Conservation (phyloP, 2,888 invertebrate species). For the Clepsis dumicolana region DNA sequence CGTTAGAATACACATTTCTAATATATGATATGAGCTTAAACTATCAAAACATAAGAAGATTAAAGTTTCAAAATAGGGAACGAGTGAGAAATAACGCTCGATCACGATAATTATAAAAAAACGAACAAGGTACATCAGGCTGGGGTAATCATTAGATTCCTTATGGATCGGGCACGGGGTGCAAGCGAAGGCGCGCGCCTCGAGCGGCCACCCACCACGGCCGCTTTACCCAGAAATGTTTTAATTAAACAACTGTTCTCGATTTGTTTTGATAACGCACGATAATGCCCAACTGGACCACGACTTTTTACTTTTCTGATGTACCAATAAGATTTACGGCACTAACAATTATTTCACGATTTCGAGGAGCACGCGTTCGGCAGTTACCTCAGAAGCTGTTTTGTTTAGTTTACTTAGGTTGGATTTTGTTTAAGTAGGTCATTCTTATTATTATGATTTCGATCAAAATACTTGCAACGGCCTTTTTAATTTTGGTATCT, state of each 20-base stretch:
- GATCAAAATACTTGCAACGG: not conserved
- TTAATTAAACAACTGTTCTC: conserved; percentile 70
- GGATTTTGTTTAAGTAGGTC: conserved; percentile 9
- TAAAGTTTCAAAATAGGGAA: conserved; percentile 36
- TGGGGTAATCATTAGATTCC: conserved; percentile 70
- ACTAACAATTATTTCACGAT: conserved; percentile 41
- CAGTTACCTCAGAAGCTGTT: conserved; percentile 18
- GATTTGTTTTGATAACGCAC: conserved; percentile 69
- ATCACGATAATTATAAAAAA: conserved; percentile 59
- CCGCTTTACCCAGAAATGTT: conserved; percentile 58
- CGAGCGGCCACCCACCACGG: conserved; percentile 70
- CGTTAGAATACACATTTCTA: not conserved
- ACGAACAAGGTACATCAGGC: conserved; percentile 59
- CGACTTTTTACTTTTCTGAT: conserved; percentile 53
- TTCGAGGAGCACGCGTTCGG: conserved; percentile 9
- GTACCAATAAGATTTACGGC: conserved; percentile 55
- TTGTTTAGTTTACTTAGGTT: conserved; percentile 8
- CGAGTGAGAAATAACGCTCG: conserved; percentile 53
- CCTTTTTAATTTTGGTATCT: not conserved
- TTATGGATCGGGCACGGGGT: conserved; percentile 53
- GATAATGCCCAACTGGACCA: conserved; percentile 61
- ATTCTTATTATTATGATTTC: conserved; percentile 6
- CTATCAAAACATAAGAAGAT: conserved; percentile 18
- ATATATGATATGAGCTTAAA: conserved; percentile 13
- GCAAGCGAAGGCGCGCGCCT: conserved; percentile 57